These are phyloP conservation scores for Chiridota heheva DNA, from an alignment of 35 echinoderm and acorn worm genomes.

Conservation along the genomic window DNA sequence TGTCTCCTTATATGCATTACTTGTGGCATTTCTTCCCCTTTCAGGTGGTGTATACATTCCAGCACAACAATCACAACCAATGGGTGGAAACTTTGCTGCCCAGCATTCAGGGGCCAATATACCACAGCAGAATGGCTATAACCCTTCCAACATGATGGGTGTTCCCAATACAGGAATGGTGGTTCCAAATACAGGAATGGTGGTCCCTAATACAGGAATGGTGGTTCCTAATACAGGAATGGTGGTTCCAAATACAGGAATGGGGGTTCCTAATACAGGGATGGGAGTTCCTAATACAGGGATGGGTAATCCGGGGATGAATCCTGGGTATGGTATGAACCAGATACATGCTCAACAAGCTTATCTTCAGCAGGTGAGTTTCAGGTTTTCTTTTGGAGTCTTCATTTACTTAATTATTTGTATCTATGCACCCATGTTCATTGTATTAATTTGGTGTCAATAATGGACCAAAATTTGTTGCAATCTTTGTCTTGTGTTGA, in stretches of 20 bases:
- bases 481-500: too few relatives aligned
- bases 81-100: slow-evolving; percentile 33
- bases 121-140: background rate
- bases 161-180: background rate
- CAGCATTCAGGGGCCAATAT: background rate
- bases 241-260: background rate
- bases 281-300: slow-evolving; percentile 33
- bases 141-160: too few relatives aligned
- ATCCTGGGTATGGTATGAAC: slow-evolving; percentile 44
- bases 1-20: background rate
- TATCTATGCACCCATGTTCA: background rate
- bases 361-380: slow-evolving; percentile 65
- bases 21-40: background rate
- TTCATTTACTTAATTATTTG: background rate
- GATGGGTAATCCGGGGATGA: slow-evolving; percentile 40
- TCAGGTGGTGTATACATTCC: slow-evolving; percentile 87
- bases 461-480: too few relatives aligned
- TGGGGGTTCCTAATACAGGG: background rate
- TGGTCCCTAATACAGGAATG: slow-evolving; percentile 14
- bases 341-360: slow-evolving; percentile 48
- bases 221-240: slow-evolving; percentile 16
- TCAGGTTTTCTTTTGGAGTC: too few relatives aligned
- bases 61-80: slow-evolving; percentile 62
- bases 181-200: background rate
- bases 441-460: background rate